Base-by-base conservation (phyloP, 2,797 vertebrate species). In the Hippopotamyrus pictus region DNA sequence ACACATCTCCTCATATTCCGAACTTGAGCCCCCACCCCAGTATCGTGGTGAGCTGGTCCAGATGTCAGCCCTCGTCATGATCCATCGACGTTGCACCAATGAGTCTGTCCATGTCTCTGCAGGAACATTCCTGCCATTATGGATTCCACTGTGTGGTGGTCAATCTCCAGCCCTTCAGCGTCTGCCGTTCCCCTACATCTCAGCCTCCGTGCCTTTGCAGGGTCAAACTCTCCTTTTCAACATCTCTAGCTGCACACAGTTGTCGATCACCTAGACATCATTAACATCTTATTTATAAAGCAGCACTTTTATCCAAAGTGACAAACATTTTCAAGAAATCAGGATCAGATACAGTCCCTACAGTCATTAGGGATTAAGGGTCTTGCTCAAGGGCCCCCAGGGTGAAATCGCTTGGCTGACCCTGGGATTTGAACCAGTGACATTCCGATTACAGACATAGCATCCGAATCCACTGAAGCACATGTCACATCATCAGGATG, bases 1-100 rank as follows among this genome's bases (percentile, higher is more conserved):
- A 93, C 90, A 91, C 91, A 91, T 91, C 89, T 92, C 91, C 94
- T 92, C 93, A 84, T 92, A 93, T 94, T 93, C 92, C 93, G 93
- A 90, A 91, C 90, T 90, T 92, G 92, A 91, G 92, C 91, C 50
- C 50, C 50, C 92, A 22, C 50, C 90, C 91, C 89, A 76, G 90
- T 91, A 91, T 91, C 88, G 69, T 90, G n/a, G 29, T 88, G 86
- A 88, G 33, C 51, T 51, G 51, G 73, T 46, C 86, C 89, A 90
- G 86, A 90, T 90, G 89, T 90, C 83, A 54, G 50, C 25, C 51
- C 62, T 54, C 4, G 82, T 51, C 82, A 29, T n/a, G 44, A 19
- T 51, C 37, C 82, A 51, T 25, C 5, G 9, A 46, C 5, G 9
- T 8, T 17, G 53, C 44, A 54, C 76, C 84, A 57, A 89, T 44